Evolutionary conservation across 2,888 invertebrate species (phyloP).

Genomic region (Marasmarcha lunaedactyla): DNA sequence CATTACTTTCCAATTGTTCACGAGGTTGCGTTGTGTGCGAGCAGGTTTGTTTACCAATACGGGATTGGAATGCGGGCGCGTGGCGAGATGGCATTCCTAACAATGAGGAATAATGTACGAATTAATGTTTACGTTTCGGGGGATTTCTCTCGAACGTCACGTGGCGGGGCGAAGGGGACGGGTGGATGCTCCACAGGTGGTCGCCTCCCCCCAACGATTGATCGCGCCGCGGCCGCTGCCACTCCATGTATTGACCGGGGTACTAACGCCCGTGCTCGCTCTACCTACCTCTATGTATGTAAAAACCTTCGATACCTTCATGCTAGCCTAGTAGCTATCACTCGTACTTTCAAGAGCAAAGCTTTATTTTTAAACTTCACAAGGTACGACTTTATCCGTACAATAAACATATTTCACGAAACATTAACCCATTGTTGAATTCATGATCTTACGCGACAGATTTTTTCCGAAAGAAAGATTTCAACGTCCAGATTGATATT

Average conservation of each 20-base stretch:
- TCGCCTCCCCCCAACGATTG: slow-evolving; percentile 54
- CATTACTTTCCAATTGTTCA: not conserved
- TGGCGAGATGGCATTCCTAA: slow-evolving; percentile 56
- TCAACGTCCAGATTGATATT: slow-evolving; percentile 34
- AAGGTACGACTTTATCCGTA: too few relatives aligned
- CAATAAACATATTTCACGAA: not conserved
- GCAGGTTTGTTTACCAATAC: slow-evolving; percentile 62
- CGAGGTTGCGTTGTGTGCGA: slow-evolving; percentile 4
- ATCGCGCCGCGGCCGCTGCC: slow-evolving; percentile 61
- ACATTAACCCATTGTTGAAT: too few relatives aligned
- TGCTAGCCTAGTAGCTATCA: too few relatives aligned
- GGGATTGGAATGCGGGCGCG: slow-evolving; percentile 55
- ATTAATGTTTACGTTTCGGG: slow-evolving; percentile 70
- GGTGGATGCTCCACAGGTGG: slow-evolving; percentile 52
- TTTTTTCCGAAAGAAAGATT: not conserved
- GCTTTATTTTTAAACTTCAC: too few relatives aligned
- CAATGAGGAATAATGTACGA: slow-evolving; percentile 68
- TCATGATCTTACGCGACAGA: too few relatives aligned
- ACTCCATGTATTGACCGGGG: slow-evolving; percentile 69
- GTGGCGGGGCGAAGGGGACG: slow-evolving; percentile 45
- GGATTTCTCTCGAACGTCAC: slow-evolving; percentile 66
- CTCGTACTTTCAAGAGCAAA: too few relatives aligned
- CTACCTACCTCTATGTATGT: not conserved
- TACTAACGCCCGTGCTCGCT: slow-evolving; percentile 51
- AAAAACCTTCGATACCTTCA: not conserved